Conservation (phyloP, 2,888 invertebrate genomes). For the Ypsolopha scabrella region DNA sequence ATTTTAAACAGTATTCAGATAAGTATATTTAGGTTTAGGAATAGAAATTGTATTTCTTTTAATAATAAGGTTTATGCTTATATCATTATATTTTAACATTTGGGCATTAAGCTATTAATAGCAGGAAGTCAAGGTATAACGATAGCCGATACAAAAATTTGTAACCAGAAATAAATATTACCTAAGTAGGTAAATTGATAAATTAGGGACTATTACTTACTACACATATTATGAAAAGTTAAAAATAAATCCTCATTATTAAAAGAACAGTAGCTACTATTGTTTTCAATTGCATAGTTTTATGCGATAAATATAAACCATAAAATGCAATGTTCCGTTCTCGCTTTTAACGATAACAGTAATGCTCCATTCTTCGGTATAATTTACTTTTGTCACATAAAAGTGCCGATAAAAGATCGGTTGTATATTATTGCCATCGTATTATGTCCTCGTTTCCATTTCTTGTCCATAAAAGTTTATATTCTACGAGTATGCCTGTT, state of each 20-base stretch:
- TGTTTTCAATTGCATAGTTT: slow-evolving; percentile 20
- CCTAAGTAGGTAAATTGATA: neutral
- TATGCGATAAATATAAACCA: slow-evolving; percentile 16
- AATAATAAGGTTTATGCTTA: too few relatives aligned
- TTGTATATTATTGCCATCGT: neutral
- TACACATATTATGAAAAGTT: slow-evolving; percentile 2
- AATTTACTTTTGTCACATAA: neutral
- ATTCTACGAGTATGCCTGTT: neutral
- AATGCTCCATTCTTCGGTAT: slow-evolving; percentile 7
- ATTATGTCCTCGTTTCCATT: neutral
- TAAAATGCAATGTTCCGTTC: slow-evolving; percentile 16
- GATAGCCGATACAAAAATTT: too few relatives aligned
- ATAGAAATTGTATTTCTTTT: too few relatives aligned
- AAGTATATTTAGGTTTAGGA: too few relatives aligned
- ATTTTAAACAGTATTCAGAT: too few relatives aligned
- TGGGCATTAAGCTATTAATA: too few relatives aligned
- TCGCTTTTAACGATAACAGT: slow-evolving; percentile 11
- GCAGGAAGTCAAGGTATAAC: too few relatives aligned
- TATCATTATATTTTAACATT: too few relatives aligned
- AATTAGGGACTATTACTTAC: neutral
- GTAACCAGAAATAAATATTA: neutral
- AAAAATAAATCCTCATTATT: slow-evolving; percentile 7
- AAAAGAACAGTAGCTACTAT: slow-evolving; percentile 17
- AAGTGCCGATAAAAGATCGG: neutral
- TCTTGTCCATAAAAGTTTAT: neutral